A percentile compares a stretch with the other conserved stretches of the same genome.
phyloP scores from a whole-genome alignment of 2,797 vertebrate genomes.

The Furcifer pardalis region DNA sequence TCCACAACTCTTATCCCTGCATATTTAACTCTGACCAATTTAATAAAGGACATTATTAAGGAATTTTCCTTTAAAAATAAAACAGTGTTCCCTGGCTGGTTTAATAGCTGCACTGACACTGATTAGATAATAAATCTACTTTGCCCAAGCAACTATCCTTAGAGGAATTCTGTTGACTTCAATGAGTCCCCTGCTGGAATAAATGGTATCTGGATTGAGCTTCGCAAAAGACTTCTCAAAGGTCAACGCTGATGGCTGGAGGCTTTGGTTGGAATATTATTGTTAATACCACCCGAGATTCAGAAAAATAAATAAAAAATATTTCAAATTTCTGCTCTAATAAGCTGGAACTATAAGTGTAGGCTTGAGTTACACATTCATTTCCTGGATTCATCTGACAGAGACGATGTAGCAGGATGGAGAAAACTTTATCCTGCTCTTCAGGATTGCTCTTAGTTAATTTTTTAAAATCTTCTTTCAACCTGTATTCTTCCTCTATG shows the following conservation, averaged over 20 bases:
- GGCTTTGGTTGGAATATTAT: slow-evolving; percentile 25
- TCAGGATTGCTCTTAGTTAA: not conserved
- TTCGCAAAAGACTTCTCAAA: slow-evolving; percentile 25
- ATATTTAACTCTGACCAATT: slow-evolving; percentile 27
- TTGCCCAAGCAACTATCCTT: not conserved
- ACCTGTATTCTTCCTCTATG: no score
- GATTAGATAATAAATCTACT: slow-evolving; percentile 45
- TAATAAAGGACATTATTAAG: slow-evolving; percentile 16
- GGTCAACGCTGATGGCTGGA: slow-evolving; percentile 12
- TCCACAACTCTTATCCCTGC: slow-evolving; percentile 7
- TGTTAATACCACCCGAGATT: slow-evolving; percentile 30
- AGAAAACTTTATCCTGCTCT: slow-evolving; percentile 1
- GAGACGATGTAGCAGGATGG: not conserved
- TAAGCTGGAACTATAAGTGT: not conserved
- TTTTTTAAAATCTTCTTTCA: not conserved
- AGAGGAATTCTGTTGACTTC: not conserved
- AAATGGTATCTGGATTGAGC: slow-evolving; percentile 3
- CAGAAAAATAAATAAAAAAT: slow-evolving; percentile 35
- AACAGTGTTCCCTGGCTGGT: slow-evolving; percentile 18
- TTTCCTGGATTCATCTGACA: slow-evolving; percentile 23
- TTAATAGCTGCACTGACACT: slow-evolving; percentile 46
- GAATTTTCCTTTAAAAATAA: slow-evolving; percentile 23
- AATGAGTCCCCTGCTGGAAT: slow-evolving; percentile 1
- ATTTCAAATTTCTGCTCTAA: slow-evolving; percentile 38
- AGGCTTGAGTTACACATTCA: slow-evolving; percentile 17